Base-by-base conservation (phyloP, 2,113 vertebrate species). In the Amphiprion ocellaris region DNA sequence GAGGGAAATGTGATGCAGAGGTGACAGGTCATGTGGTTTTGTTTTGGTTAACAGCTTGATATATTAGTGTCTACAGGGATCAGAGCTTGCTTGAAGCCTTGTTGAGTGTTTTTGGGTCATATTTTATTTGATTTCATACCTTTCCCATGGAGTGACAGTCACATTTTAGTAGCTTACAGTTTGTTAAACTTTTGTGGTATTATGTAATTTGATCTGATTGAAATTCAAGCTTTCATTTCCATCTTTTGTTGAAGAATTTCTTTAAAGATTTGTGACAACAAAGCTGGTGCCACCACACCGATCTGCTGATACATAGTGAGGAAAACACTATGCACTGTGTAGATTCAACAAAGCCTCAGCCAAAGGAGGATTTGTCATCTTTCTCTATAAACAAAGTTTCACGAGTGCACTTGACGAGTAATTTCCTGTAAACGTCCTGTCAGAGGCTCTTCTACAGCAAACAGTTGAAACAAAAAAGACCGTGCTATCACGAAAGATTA, bases 21-120 rank as follows among this genome's bases (percentile, higher is more conserved):
- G 28, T 65, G 60, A 61, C 28, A n/a, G 55, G 81, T 85, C 87
- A 89, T 92, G 92, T 87, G 88, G 83, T 90, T 91, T 90, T 92
- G 81, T 92, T 92, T 87, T 91, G 84, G 69, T 82, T 87, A 89
- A 83, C 67, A 72, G 17, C 11, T 4, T 73, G 17, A 71, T 41
- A 39, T 65, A 15, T 65, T 12, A 10, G 44, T 56, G 44, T 88
- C n/a, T 64, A 37, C 54, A 60, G 26, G 2, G 17, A 9, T 56
- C 54, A 64, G 0, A 82, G 33, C 24, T 47, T 0, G 0, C 33
- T 37, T 49, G 3, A 49, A 49, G 4, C 47, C 16, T 7, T 19
- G 47, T 9, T 15, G 15, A 7, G 3, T 46, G 3, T 46, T 14
- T 46, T 46, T 46, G 10, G 44, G 15, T 46, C 11, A 11, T 10